These are phyloP conservation scores for Synanthedon vespiformis DNA, from an alignment of 2,888 invertebrate genomes.

Conservation along the genomic window DNA sequence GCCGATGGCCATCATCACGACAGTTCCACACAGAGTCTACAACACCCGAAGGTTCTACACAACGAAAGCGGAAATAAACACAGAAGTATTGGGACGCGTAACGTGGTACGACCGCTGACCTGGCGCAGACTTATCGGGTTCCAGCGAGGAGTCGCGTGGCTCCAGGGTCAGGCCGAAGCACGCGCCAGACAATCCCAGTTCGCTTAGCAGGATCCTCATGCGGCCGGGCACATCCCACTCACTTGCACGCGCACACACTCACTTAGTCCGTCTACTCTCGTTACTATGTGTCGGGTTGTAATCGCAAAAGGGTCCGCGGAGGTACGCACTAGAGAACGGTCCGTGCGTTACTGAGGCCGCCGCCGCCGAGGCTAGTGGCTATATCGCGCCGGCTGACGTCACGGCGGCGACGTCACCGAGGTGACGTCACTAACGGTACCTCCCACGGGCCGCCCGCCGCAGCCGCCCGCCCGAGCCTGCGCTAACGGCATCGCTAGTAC, in stretches of 20 bases:
- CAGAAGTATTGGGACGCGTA: slow-evolving; percentile 57
- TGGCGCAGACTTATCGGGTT: slow-evolving; percentile 63
- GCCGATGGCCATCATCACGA: slow-evolving; percentile 67
- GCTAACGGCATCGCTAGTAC: slow-evolving; percentile 68
- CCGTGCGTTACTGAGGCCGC: slow-evolving; percentile 71
- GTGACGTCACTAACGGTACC: slow-evolving; percentile 70
- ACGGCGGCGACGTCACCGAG: slow-evolving; percentile 53
- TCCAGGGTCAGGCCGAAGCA: slow-evolving; percentile 69
- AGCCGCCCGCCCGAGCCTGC: slow-evolving; percentile 66
- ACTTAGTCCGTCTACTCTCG: slow-evolving; percentile 29
- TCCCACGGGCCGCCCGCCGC: slow-evolving; percentile 63
- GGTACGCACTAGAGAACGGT: slow-evolving; percentile 59
- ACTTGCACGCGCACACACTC: slow-evolving; percentile 63
- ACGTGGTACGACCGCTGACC: slow-evolving; percentile 66
- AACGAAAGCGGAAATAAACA: slow-evolving; percentile 70
- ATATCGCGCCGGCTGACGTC: slow-evolving; percentile 69
- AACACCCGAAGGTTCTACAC: slow-evolving; percentile 66
- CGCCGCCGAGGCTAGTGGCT: slow-evolving; percentile 66
- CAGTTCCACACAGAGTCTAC: slow-evolving; percentile 64
- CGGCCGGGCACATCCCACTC: slow-evolving; percentile 68
- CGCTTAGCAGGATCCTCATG: slow-evolving; percentile 71
- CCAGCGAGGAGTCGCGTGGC: slow-evolving; percentile 61
- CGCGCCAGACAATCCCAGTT: slow-evolving; percentile 68
- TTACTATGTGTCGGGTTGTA: slow-evolving; percentile 24
- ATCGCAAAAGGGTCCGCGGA: slow-evolving; percentile 50